Conservation (phyloP, 1,140 invertebrate species). For the Phenacoccus solenopsis region DNA sequence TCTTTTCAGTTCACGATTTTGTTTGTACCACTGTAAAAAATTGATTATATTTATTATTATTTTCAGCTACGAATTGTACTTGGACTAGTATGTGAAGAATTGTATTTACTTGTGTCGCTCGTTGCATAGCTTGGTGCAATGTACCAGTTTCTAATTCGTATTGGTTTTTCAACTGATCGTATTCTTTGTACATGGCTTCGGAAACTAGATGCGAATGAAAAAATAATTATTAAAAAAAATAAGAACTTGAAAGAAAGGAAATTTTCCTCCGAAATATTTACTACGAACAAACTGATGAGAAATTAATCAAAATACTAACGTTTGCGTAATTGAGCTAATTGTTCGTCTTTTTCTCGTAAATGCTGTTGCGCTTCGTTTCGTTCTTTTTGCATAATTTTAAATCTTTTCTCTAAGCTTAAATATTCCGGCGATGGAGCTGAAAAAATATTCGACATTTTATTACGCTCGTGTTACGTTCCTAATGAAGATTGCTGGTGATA, state of each 20-base stretch:
- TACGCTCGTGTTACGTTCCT: no score
- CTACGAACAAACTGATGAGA: no score
- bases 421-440: neutral
- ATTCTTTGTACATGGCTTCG: constrained; percentile 55
- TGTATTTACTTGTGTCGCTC: constrained; percentile 37
- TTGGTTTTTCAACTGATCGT: constrained; percentile 54
- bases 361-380: neutral
- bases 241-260: no score
- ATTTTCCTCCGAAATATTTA: no score
- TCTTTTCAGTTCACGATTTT: constrained; percentile 54
- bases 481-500: no score
- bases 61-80: no score
- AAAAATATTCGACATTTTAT: no score
- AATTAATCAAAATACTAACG: no score
- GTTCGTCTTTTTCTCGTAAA: neutral
- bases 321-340: neutral
- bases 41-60: neutral
- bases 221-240: no score
- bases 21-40: constrained; percentile 52
- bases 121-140: constrained; percentile 46
- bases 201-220: no score
- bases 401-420: neutral
- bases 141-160: constrained; percentile 55
- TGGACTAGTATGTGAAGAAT: neutral
- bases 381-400: neutral